Percentiles rank a stretch among this genome's conserved stretches.
These are phyloP conservation scores for Mormyrops boulengeri DNA, from an alignment of 2,797 vertebrate genomes.

Conservation along the genomic window DNA sequence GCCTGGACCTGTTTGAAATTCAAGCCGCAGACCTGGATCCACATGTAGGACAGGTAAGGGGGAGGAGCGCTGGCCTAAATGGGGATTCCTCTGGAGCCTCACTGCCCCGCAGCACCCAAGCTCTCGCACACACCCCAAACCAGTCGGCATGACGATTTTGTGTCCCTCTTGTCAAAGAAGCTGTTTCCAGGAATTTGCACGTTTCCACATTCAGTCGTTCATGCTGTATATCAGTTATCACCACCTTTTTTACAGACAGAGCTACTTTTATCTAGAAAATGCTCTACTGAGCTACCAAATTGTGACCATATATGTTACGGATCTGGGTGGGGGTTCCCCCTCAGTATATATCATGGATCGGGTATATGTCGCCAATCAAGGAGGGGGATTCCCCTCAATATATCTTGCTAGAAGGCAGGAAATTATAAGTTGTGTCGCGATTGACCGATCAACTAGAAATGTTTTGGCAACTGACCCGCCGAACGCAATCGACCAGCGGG, in stretches of 20 bases:
- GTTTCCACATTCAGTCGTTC: neutral
- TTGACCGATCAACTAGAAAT: neutral
- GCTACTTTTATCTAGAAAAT: neutral
- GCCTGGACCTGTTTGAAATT: constrained; percentile 12
- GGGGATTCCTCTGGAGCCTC: neutral
- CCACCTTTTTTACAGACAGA: neutral
- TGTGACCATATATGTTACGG: neutral
- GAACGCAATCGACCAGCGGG: neutral
- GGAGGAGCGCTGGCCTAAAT: neutral
- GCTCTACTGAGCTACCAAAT: neutral
- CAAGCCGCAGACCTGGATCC: constrained; percentile 9
- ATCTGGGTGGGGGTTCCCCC: neutral
- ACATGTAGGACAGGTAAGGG: constrained; percentile 2
- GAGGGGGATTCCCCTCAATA: neutral
- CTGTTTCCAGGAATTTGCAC: neutral
- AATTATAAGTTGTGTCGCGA: neutral
- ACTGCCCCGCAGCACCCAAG: neutral
- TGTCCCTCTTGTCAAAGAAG: neutral
- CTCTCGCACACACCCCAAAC: neutral
- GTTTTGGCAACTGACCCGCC: neutral
- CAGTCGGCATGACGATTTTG: neutral
- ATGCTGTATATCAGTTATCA: neutral
- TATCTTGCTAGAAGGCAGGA: neutral
- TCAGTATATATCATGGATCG: neutral
- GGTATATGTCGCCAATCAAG: neutral